Evolutionary conservation across 2,797 vertebrate species (phyloP).

Genomic region (Sarcophilus harrisii): DNA sequence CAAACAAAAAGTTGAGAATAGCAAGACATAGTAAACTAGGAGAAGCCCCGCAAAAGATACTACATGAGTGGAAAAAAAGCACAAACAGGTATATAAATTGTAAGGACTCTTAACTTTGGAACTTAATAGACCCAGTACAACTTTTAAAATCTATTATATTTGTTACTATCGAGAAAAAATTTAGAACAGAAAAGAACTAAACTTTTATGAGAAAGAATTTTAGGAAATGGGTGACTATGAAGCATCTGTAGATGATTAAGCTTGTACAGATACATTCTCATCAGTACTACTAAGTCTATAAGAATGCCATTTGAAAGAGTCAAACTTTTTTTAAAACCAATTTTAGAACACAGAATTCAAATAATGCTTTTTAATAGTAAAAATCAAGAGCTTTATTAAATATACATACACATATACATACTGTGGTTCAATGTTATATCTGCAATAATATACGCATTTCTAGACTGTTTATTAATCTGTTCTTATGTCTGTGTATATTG

Average conservation of each 20-base stretch:
- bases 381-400: no score
- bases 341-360: conserved; percentile 10
- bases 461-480: neutral
- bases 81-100: neutral
- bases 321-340: neutral
- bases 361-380: conserved; percentile 10
- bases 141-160: neutral
- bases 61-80: neutral
- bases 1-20: neutral
- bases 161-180: neutral
- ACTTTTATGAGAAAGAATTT: neutral
- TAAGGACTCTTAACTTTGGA: neutral
- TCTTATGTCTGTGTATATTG: neutral
- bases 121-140: neutral
- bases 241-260: neutral
- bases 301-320: conserved; percentile 39
- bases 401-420: neutral
- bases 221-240: neutral
- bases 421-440: neutral
- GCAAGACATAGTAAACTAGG: neutral
- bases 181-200: neutral
- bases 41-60: neutral
- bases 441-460: neutral
- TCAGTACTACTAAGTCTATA: neutral
- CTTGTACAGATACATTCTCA: neutral